Evolutionary conservation across 2,888 invertebrate species (phyloP).

Genomic region (Stenurella melanura): DNA sequence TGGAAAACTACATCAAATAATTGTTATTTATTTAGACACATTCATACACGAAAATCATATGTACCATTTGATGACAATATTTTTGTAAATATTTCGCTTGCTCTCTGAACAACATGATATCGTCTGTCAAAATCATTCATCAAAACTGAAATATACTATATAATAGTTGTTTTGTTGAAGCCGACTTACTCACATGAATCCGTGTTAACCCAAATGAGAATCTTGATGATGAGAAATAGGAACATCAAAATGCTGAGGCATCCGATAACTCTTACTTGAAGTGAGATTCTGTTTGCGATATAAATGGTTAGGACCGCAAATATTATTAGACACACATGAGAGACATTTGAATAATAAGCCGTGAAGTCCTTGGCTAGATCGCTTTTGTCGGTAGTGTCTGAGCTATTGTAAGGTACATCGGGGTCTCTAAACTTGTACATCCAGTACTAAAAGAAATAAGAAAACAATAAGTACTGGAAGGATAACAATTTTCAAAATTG

Average conservation of each 20-base stretch:
- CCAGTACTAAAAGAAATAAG: slow-evolving; percentile 46
- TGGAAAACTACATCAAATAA: no score
- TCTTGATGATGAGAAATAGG: not conserved
- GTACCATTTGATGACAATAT: no score
- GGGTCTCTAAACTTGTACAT: slow-evolving; percentile 50
- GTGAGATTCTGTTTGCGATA: not conserved
- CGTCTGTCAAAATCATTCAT: no score
- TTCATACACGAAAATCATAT: no score
- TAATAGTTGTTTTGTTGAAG: not conserved
- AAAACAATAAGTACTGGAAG: not conserved
- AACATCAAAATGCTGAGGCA: not conserved
- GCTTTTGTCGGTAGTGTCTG: slow-evolving; percentile 15
- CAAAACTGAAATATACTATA: no score
- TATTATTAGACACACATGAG: not conserved
- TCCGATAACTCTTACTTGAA: slow-evolving; percentile 10
- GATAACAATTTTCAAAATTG: no score
- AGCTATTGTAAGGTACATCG: slow-evolving; percentile 16
- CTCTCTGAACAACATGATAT: no score
- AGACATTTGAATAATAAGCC: not conserved
- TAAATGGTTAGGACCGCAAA: not conserved
- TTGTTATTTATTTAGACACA: no score
- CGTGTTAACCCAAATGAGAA: slow-evolving; percentile 5
- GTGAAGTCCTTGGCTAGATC: slow-evolving; percentile 17
- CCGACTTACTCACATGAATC: slow-evolving; percentile 24
- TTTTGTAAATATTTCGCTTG: no score